Evolutionary conservation across 2,797 vertebrate genomes (phyloP), one percentile per base, ranked within the genome.

Genomic region (Nothura maculosa): DNA sequence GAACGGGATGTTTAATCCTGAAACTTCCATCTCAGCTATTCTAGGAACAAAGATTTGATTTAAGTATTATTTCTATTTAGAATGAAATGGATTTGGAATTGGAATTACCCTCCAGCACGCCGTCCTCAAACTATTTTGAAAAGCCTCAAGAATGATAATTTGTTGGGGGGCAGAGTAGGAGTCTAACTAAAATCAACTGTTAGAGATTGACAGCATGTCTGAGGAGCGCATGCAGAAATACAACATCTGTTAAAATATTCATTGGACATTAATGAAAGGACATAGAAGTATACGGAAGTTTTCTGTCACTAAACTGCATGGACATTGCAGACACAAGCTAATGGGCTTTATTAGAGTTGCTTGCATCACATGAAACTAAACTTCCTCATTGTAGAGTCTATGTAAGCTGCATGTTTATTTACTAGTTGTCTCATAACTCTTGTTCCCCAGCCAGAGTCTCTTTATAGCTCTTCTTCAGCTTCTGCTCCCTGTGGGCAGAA

Each of bases 361-460:
- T 60, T 93, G 47, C 93, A 89, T 75, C 74, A 76, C 47, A 94
- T 94, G 81, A 92, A 80, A 92, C 92, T 94, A 93, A 92, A 93
- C 84, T 94, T 95, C 78, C 67, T 85, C 74, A 19, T 73, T 90
- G 63, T 72, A 61, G 75, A 90, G 45, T 94, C 79, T 89, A 3
- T 91, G 42, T 94, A 89, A 95, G 30, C 77, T 89, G 68, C 91
- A 48, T 69, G 42, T 94, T 92, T 97, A 94, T 94, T 93, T 93
- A 96, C 81, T 87, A 96, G 81, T 72, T 86, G 87, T 97, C 95
- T 96, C 45, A 77, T 92, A 94, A 96, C 90, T 97, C 95, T 95
- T 97, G 62, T 96, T 98, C 95, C 85, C 93, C 91, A 98, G 98
- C 98, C 98, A 87, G 91, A 97, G 72, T 98, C 98, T 96, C 60